phyloP scores from a whole-genome alignment of 2,113 vertebrate genomes.

The Scartelaos histophorus region DNA sequence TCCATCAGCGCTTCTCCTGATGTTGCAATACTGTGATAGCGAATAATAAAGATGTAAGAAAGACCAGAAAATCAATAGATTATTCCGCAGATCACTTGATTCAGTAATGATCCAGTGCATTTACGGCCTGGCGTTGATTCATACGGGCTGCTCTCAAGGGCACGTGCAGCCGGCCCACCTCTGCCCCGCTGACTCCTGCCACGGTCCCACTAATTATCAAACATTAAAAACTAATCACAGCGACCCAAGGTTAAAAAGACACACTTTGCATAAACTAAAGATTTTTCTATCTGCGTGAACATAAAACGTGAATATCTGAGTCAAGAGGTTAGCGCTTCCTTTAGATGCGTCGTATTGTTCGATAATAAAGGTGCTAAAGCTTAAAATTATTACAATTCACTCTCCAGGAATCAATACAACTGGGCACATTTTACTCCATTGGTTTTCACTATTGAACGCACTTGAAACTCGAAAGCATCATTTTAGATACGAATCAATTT shows the following conservation, averaged over 20 bases:
- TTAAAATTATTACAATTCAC: background rate
- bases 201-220: conserved; percentile 76
- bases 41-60: conserved; percentile 83
- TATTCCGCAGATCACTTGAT: conserved; percentile 85
- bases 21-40: conserved; percentile 80
- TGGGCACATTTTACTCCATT: background rate
- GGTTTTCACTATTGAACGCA: too few species aligned
- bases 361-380: conserved; percentile 9
- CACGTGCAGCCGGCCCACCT: conserved; percentile 64
- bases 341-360: background rate
- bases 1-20: conserved; percentile 80
- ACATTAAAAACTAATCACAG: conserved; percentile 79
- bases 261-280: conserved; percentile 58
- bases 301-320: background rate
- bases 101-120: conserved; percentile 82
- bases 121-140: conserved; percentile 78
- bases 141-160: conserved; percentile 77
- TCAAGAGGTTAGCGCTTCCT: background rate
- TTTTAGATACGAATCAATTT: background rate
- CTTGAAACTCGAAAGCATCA: background rate
- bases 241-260: conserved; percentile 70
- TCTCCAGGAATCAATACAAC: background rate
- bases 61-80: conserved; percentile 83
- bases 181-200: conserved; percentile 71
- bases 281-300: conserved; percentile 38